Conservation (phyloP, 1,140 invertebrate genomes). For the Trachymyrmex septentrionalis region DNA sequence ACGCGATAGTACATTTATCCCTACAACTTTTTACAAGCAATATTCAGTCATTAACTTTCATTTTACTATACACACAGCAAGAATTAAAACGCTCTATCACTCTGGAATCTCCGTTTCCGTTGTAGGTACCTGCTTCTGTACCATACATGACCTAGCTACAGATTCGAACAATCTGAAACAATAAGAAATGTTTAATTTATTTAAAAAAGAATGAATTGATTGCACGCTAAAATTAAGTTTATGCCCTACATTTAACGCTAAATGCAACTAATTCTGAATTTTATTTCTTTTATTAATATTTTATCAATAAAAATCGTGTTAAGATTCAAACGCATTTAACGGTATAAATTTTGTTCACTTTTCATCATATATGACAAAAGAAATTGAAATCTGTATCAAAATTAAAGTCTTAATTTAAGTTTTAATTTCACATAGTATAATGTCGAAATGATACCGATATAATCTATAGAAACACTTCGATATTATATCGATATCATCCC, state of each 20-base stretch:
- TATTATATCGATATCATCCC: background rate
- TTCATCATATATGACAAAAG: background rate
- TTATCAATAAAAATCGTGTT: background rate
- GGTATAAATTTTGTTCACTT: background rate
- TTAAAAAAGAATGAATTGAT: conserved; percentile 4
- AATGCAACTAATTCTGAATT: background rate
- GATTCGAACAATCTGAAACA: conserved; percentile 95
- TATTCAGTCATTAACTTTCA: conserved; percentile 79
- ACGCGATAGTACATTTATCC: conserved; percentile 82
- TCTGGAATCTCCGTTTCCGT: conserved; percentile 88
- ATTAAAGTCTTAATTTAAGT: background rate
- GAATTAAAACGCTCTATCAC: conserved; percentile 86
- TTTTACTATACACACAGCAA: conserved; percentile 85
- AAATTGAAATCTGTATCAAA: background rate
- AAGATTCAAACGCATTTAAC: too few relatives aligned
- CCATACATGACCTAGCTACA: conserved; percentile 97
- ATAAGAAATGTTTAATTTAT: conserved; percentile 55
- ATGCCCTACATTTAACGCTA: background rate
- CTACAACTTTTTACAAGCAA: conserved; percentile 86
- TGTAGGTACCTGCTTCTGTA: conserved; percentile 90
- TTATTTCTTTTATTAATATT: background rate
- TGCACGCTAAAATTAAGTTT: background rate
- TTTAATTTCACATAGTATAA: background rate
- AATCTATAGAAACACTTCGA: too few relatives aligned
- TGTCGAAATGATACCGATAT: background rate